Evolutionary conservation across 1,140 invertebrate genomes (phyloP).

Genomic region (Grapholita molesta): DNA sequence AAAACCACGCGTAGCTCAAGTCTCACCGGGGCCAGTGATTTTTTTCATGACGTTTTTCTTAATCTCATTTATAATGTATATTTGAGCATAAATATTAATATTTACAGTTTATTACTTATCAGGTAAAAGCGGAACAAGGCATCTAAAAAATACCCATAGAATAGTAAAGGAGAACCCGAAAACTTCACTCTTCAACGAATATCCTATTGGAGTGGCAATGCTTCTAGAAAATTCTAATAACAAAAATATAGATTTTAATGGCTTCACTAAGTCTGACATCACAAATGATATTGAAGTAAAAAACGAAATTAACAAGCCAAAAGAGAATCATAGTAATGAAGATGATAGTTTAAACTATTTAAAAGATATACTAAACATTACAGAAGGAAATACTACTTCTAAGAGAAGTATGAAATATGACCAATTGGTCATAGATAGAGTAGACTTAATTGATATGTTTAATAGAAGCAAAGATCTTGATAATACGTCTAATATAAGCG

Average conservation of each 20-base stretch:
- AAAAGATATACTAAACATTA: conserved; percentile 16
- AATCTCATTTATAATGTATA: too few species aligned
- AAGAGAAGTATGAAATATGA: conserved; percentile 48
- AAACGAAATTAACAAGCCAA: conserved; percentile 25
- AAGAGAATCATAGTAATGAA: conserved; percentile 12
- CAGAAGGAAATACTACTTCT: conserved; percentile 12
- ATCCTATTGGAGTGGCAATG: conserved; percentile 53
- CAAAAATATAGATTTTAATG: background rate
- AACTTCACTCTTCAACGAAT: conserved; percentile 51
- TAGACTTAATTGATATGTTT: conserved; percentile 35
- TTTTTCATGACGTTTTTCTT: too few species aligned
- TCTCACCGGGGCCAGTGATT: too few species aligned
- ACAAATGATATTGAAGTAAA: background rate
- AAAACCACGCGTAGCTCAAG: too few species aligned
- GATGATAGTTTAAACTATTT: background rate
- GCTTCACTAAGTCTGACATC: background rate
- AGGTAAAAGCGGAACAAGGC: background rate
- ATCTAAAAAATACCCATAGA: background rate
- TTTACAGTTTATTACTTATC: background rate
- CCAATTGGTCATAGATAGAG: conserved; percentile 40
- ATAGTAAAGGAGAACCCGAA: conserved; percentile 20
- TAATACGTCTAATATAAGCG: conserved; percentile 27
- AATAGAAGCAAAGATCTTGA: conserved; percentile 35
- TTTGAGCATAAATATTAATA: background rate
- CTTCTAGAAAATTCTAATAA: conserved; percentile 27